Base-by-base conservation (phyloP, 1,140 invertebrate species). In the Drosophila pandora region DNA sequence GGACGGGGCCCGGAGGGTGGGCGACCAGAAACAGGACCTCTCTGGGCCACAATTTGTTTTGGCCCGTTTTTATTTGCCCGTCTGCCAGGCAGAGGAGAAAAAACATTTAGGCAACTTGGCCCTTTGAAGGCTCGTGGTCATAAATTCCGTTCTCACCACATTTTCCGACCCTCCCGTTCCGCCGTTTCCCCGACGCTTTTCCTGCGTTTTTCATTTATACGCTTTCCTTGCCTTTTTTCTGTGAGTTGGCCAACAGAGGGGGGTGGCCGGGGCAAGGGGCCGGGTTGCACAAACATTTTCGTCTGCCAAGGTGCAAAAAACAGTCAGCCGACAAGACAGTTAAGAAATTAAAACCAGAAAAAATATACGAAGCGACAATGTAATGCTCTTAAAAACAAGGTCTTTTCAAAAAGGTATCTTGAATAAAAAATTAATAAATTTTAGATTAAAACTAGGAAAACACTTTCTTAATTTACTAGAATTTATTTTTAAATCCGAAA, bases 81-180 rank as follows among this genome's bases (percentile, higher is more conserved):
- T 47, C 65, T 45, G 57, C 34, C 34, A 37, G 30, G 64, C 49
- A 21, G 22, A 12, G 22, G 41, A 30, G 45, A 60, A 61, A 84
- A 87, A 85, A 81, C 82, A 87, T 87, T 87, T 88, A 87, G 83
- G 72, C 76, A 82, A 70, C 65, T 71, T 77, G 82, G 82, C 73
- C 82, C 88, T 90, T 83, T 77, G 82, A 76, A 87, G 79, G 88
- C 83, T 85, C 80, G 73, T 80, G 88, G 88, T 90, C 73, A 90
- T 90, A 90, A 90, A 90, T 90, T 90, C 88, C 89, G 67, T 87
- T 90, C 87, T 83, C 87, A 87, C 87, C 87, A 90, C 87, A 90
- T 87, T 90, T 82, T 65, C 75, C 49, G 60, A 37, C 22, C 22
- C 21, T 3, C 34, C 54, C 43, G n/a, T 39, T 54, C 23, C 8